Base-by-base conservation (phyloP, 2,113 vertebrate genomes). In the Ceuthmochares aereus region DNA sequence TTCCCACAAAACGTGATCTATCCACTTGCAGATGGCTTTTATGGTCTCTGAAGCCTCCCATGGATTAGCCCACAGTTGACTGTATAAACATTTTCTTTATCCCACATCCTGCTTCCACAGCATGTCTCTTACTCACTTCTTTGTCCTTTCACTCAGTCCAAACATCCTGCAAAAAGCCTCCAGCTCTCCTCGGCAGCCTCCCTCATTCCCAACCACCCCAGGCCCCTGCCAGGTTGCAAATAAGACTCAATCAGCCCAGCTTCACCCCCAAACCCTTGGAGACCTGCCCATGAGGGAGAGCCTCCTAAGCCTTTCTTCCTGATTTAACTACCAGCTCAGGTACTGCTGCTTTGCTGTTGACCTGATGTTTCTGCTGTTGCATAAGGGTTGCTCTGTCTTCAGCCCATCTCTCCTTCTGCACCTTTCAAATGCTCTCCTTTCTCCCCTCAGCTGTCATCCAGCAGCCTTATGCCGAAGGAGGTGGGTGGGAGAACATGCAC, bases 91-190 rank as follows among this genome's bases (percentile, higher is more conserved):
- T 84, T 74, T 79, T 86, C 90, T 84, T 69, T 52, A 40, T 87
- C 86, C 92, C 92, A 94, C 96, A 95, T 95, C 96, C 96, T 96
- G 93, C 88, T 94, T 96, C 93, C 95, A 77, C 79, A 59, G 64
- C 79, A 5, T 70, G 82, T 13, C 93, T 96, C 11, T 1, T 67
- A 51, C 60, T 95, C 23, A 0, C 52, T 79, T 47, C 84, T 87
- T 85, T 43, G 45, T 83, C 90, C 63, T 86, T 70, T 83, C 9
- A 1, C 63, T 77, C 87, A 52, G 54, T 80, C 85, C 80, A 96
- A 96, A 95, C 93, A 96, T 96, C 90, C 92, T 96, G 93, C 92
- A 94, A n/a, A 89, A 91, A 82, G 18, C 60, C 73, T 87, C 78
- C 87, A 86, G 75, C 80, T 72, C 90, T 77, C 73, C 79, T 36